phyloP scores from a whole-genome alignment of 2,797 vertebrate species.

The Pogonophryne albipinna region DNA sequence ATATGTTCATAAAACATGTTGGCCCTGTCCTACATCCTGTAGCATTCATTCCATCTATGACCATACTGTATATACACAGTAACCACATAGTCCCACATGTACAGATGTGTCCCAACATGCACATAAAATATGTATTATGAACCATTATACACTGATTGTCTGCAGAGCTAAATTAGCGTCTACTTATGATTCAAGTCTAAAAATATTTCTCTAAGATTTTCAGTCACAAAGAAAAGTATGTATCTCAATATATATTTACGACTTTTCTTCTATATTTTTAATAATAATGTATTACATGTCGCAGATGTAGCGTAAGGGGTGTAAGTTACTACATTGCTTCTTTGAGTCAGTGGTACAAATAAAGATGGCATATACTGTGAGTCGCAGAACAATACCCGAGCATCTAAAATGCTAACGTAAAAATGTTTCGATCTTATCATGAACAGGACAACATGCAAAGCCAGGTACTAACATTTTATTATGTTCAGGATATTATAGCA shows the following conservation, averaged over 20 bases:
- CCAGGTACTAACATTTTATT: not conserved
- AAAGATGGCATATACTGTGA: not conserved
- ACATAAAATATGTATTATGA: not conserved
- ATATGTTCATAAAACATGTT: no score
- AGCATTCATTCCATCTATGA: no score
- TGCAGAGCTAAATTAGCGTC: not conserved
- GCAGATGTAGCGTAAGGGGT: not conserved
- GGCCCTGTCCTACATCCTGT: no score
- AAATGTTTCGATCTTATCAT: not conserved
- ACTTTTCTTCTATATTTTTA: not conserved
- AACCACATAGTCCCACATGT: no score
- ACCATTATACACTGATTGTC: not conserved
- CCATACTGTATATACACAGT: no score
- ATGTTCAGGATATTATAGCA: not conserved
- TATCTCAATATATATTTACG: not conserved
- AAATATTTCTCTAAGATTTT: not conserved
- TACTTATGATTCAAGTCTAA: not conserved
- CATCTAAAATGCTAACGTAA: conserved; percentile 21
- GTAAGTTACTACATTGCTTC: not conserved
- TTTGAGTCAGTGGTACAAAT: not conserved
- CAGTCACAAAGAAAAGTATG: not conserved
- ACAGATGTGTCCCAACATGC: no score
- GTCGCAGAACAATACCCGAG: not conserved
- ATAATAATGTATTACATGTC: not conserved
- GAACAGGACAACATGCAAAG: not conserved